Evolutionary conservation across 2,888 invertebrate species (phyloP), one percentile per base, ranked within the genome.

Genomic region (Scaptodrosophila latifasciaeformis): DNA sequence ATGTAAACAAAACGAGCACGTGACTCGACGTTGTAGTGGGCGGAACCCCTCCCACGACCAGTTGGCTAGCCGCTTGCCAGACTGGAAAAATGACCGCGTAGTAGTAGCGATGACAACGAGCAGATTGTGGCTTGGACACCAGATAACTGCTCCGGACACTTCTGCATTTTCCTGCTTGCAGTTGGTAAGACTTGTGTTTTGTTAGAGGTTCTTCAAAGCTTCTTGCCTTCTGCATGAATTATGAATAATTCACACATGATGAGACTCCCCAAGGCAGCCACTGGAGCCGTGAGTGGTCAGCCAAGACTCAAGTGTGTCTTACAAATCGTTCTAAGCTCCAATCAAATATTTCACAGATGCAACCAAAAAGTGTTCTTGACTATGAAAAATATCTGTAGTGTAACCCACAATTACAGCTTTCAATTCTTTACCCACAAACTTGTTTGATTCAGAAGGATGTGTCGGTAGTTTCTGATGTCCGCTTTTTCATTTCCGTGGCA

Each of bases 1-100:
- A 74, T 77, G 80, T 82, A 84, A 84, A 83, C 83, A 84, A 82
- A 76, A 69, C 65, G 66, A 53, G 72, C 84, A 84, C 83, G 84
- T 83, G 84, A 80, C 81, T 65, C 61, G 62, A 47, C 34, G 12
- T 34, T 34, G 34, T 34, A 13, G 34, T 5, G 12, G 34, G 13
- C 6, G 12, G 13, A 13, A 9, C 31, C 13, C 12, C 6, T 6
- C 13, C 34, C 12, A 10, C 30, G 12, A 12, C 30, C 30, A 30
- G 30, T 30, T 37, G 37, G 37, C 37, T 17, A 37, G 37, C 15
- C 37, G 37, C 15, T 17, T 18, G 18, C 17, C 37, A 37, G 37
- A 37, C 37, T 15, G 18, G 17, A 37, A 15, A 37, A 37, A 37
- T 37, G 37, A 37, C 37, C 19, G 37, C 17, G 17, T 17, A 18